phyloP scores from a whole-genome alignment of 2,797 vertebrate genomes.

The Enteromius viviparus region DNA sequence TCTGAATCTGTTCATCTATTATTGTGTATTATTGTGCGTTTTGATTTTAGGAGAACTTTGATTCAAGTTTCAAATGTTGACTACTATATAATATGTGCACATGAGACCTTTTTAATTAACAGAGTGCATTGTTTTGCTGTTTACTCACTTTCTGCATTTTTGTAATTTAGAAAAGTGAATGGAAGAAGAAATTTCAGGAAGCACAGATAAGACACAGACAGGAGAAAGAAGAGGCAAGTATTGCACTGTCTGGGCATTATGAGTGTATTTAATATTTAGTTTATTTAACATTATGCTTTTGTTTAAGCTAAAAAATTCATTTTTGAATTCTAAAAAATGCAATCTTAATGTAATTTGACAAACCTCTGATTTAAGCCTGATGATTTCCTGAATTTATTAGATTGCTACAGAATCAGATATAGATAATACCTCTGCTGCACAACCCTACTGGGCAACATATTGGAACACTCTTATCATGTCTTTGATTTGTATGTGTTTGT shows the following conservation, averaged over 20 bases:
- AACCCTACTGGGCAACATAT: background rate
- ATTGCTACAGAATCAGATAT: background rate
- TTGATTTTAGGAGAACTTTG: too few species aligned
- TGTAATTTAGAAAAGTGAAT: conserved; percentile 67
- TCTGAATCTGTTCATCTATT: background rate
- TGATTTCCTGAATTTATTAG: background rate
- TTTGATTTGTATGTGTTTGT: conserved; percentile 2
- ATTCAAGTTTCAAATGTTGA: too few species aligned
- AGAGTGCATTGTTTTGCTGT: background rate
- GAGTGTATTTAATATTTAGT: background rate
- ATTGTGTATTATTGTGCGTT: background rate
- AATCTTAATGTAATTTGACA: background rate
- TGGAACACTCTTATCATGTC: conserved; percentile 2
- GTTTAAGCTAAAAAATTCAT: background rate
- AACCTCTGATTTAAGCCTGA: background rate
- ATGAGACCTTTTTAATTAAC: background rate
- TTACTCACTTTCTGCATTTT: background rate
- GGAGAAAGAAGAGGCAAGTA: conserved; percentile 68
- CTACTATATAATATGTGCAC: background rate
- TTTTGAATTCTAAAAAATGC: background rate
- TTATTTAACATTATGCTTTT: background rate
- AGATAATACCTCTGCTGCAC: background rate
- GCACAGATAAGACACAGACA: conserved; percentile 59
- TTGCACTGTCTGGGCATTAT: background rate
- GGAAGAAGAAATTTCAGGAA: conserved; percentile 69